phyloP scores from a whole-genome alignment of 2,797 vertebrate species.

The Austrolebias charrua region DNA sequence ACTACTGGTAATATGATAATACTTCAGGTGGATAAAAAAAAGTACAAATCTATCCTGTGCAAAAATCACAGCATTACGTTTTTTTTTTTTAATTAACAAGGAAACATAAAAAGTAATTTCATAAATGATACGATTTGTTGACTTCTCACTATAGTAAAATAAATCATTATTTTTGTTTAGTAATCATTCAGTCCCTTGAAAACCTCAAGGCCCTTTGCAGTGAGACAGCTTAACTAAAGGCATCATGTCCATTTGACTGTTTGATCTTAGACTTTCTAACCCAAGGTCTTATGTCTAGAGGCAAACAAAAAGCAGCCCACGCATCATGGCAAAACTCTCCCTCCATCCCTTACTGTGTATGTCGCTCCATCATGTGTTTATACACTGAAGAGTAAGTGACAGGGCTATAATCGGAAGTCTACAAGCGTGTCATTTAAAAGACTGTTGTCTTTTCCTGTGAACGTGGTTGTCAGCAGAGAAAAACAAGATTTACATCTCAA shows the following conservation, averaged over 20 bases:
- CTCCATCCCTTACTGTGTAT: slow-evolving; percentile 30
- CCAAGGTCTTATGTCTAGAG: slow-evolving; percentile 45
- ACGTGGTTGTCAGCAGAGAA: slow-evolving; percentile 70
- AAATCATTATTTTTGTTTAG: slow-evolving; percentile 20
- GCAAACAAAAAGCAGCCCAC: slow-evolving; percentile 62
- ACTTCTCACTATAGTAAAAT: neutral
- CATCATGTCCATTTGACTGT: slow-evolving; percentile 35
- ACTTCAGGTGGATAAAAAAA: slow-evolving; percentile 19
- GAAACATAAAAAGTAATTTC: neutral
- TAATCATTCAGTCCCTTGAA: slow-evolving; percentile 14
- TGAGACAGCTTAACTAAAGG: slow-evolving; percentile 48
- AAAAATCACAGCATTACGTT: neutral
- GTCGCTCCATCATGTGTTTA: slow-evolving; percentile 66
- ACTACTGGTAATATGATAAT: slow-evolving; percentile 52
- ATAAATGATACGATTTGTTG: neutral
- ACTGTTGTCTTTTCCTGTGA: slow-evolving; percentile 77
- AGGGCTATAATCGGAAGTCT: slow-evolving; percentile 82
- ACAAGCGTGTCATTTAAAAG: slow-evolving; percentile 79
- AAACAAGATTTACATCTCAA: slow-evolving; percentile 77
- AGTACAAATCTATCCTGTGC: slow-evolving; percentile 19
- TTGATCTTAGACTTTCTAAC: slow-evolving; percentile 48
- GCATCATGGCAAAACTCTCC: slow-evolving; percentile 38
- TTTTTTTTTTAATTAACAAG: neutral
- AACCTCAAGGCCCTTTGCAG: slow-evolving; percentile 25
- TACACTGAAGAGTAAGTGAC: slow-evolving; percentile 69